These are phyloP conservation scores for Mesocricetus auratus DNA, from an alignment of 2,113 vertebrate species.

Conservation along the genomic window DNA sequence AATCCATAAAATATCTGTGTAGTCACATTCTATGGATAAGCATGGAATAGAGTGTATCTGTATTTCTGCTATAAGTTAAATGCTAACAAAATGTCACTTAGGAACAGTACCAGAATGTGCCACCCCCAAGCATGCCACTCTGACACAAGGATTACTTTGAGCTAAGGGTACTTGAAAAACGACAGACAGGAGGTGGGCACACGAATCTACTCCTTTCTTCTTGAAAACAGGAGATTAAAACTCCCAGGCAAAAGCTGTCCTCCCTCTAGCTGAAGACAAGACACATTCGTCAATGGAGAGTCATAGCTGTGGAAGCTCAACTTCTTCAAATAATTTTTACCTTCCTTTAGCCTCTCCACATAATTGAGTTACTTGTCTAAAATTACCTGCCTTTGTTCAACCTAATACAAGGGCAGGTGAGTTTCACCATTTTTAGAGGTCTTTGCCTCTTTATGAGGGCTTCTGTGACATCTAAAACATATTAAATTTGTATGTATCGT, in stretches of 20 bases:
- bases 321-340: background rate
- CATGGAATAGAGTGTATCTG: background rate
- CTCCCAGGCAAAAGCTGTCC: background rate
- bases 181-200: background rate
- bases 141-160: background rate
- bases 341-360: background rate
- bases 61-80: constrained; percentile 34
- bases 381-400: background rate
- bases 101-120: background rate
- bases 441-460: background rate
- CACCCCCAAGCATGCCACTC: background rate
- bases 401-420: background rate
- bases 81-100: constrained; percentile 34
- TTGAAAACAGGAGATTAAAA: background rate
- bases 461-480: background rate
- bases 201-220: background rate
- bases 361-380: background rate
- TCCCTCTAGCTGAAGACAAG: background rate
- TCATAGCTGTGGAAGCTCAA: background rate
- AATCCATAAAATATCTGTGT: background rate
- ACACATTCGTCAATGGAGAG: background rate
- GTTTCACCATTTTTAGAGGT: background rate
- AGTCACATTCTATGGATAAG: background rate
- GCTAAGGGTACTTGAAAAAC: constrained; percentile 8
- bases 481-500: background rate